Evolutionary conservation across 2,888 invertebrate species (phyloP).

Genomic region (Teinopalpus imperialis): DNA sequence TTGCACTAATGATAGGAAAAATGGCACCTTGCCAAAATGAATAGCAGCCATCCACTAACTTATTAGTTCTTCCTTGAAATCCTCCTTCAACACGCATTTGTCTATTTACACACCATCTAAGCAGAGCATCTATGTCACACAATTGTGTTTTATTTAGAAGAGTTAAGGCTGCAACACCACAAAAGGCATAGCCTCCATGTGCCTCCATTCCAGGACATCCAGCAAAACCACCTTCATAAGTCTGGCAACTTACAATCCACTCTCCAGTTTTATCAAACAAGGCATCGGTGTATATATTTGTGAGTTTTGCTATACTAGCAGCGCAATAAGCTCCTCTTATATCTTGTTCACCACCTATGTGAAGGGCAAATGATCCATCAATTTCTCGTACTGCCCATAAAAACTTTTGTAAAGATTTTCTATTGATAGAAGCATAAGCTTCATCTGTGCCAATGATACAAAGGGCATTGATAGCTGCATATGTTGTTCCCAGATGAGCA

Average conservation of each 20-base stretch:
- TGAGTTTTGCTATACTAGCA: conserved; percentile 92
- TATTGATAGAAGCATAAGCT: conserved; percentile 93
- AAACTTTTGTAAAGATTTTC: conserved; percentile 88
- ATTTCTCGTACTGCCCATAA: conserved; percentile 88
- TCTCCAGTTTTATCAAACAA: conserved; percentile 93
- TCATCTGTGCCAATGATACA: conserved; percentile 94
- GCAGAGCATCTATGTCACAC: conserved; percentile 88
- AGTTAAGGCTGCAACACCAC: conserved; percentile 95
- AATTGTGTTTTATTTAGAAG: conserved; percentile 89
- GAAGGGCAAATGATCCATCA: conserved; percentile 96
- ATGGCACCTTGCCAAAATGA: conserved; percentile 99
- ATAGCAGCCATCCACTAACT: conserved; percentile 99
- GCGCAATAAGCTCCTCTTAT: conserved; percentile 99
- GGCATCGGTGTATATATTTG: conserved; percentile 88
- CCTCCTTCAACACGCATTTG: conserved; percentile 98
- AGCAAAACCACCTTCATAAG: conserved; percentile 99
- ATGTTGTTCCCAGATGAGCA: conserved; percentile 97
- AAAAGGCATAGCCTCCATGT: conserved; percentile 99
- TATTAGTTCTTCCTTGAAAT: conserved; percentile 98
- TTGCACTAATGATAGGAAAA: conserved; percentile 92
- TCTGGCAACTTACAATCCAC: conserved; percentile 98
- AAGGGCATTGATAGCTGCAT: conserved; percentile 97
- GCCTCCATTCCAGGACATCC: conserved; percentile 96
- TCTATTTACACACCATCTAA: conserved; percentile 93
- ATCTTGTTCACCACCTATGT: conserved; percentile 95